phyloP scores from a whole-genome alignment of 2,888 invertebrate species.

The Bombylius discolor region DNA sequence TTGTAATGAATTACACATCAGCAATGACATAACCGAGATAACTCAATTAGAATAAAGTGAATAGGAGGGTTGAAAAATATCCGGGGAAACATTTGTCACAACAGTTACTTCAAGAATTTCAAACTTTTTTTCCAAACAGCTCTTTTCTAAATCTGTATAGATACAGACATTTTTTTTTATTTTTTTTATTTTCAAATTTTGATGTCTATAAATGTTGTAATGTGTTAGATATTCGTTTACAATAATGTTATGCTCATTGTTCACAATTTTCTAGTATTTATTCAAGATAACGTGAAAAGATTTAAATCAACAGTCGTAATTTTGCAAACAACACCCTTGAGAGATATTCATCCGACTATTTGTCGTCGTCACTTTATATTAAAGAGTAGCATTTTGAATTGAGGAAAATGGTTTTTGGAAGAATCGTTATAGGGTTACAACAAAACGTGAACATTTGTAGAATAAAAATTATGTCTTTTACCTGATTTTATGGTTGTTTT shows the following conservation, averaged over 20 bases:
- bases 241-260: conserved; percentile 2
- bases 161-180: too few relatives aligned
- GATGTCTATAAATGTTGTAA: too few relatives aligned
- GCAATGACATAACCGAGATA: background rate
- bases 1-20: background rate
- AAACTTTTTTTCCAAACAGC: too few relatives aligned
- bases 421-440: too few relatives aligned
- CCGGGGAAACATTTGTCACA: conserved; percentile 7
- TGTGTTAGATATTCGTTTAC: background rate
- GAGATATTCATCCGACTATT: conserved; percentile 14
- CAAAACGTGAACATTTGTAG: too few relatives aligned
- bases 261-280: background rate
- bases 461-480: too few relatives aligned
- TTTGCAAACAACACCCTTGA: conserved; percentile 27
- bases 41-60: conserved; percentile 8
- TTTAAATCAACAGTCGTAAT: conserved; percentile 24
- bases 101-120: background rate
- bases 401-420: too few relatives aligned
- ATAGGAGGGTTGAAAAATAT: background rate
- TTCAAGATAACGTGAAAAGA: conserved; percentile 12
- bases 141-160: too few relatives aligned
- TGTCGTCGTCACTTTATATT: conserved; percentile 2
- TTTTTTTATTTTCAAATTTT: too few relatives aligned
- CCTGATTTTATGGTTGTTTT: too few relatives aligned
- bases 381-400: too few relatives aligned